A percentile compares a stretch with the other conserved stretches of the same genome.
These are phyloP conservation scores for Dinoponera quadriceps DNA, from an alignment of 1,140 invertebrate species.

Conservation along the genomic window DNA sequence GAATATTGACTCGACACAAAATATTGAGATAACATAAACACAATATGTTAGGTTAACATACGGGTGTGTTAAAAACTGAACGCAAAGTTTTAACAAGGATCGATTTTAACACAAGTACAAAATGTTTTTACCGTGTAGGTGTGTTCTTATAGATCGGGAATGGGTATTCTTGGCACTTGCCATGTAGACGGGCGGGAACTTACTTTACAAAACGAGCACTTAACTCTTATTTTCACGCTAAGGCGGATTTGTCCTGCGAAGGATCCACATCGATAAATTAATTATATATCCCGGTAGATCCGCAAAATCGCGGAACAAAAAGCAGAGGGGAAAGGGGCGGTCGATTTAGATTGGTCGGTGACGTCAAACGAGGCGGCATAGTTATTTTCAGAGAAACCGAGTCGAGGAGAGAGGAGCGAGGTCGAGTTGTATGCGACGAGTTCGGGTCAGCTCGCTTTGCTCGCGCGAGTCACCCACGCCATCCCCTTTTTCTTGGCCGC, in stretches of 20 bases:
- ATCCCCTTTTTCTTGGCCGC: slow-evolving; percentile 78
- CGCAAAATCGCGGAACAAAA: slow-evolving; percentile 71
- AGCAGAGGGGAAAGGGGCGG: slow-evolving; percentile 24
- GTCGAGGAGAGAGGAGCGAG: slow-evolving; percentile 75
- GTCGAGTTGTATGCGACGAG: slow-evolving; percentile 79
- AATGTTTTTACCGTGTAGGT: no score
- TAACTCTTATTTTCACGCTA: neutral
- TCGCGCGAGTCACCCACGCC: slow-evolving; percentile 81
- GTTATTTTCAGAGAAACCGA: slow-evolving; percentile 80
- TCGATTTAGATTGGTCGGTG: slow-evolving; percentile 73
- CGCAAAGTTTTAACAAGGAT: no score
- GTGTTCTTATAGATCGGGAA: neutral
- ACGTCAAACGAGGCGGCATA: slow-evolving; percentile 78
- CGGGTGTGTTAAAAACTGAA: no score
- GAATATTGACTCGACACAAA: no score
- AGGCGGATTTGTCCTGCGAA: neutral
- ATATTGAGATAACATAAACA: no score
- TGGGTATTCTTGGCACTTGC: no score
- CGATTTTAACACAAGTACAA: no score
- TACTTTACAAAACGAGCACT: no score
- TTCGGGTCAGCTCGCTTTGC: slow-evolving; percentile 82
- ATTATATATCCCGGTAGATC: slow-evolving; percentile 15
- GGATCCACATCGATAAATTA: neutral
- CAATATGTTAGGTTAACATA: no score
- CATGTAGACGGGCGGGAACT: no score